Evolutionary conservation across 2,797 vertebrate genomes (phyloP), one percentile per base, ranked within the genome.

Genomic region (Scleropages formosus): DNA sequence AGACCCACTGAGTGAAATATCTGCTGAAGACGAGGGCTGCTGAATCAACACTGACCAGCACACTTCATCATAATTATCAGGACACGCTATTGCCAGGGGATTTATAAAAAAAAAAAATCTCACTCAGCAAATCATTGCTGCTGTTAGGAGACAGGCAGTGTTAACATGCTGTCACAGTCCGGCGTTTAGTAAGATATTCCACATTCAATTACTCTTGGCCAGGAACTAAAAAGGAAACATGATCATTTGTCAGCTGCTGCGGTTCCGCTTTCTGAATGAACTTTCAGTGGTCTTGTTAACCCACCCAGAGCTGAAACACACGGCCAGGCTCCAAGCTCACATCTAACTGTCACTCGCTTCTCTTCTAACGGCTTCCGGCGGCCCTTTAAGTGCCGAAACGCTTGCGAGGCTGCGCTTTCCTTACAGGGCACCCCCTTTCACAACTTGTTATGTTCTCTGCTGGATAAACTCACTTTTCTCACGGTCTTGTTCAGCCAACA

Each of bases 41-140:
- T 93, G 95, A 96, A 94, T 95, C 94, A 94, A 94, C 94, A 94
- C 91, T 91, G 95, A 94, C 94, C 94, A 93, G 78, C 87, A 88
- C 91, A 91, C 92, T 95, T 93, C 94, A 93, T 96, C 95, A 94
- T 94, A 94, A 96, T 95, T 94, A 96, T 93, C 91, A 92, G 89
- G 89, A 89, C 89, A 87, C 76, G 85, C 86, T 79, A 84, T 86
- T 91, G 92, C 92, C 93, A 89, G 88, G 92, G 93, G 93, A 92
- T 91, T 95, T 93, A 91, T 90, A 94, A 94, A 39, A 39, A 2
- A 39, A 39, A 39, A 39, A 93, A 91, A 90, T 89, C 91, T 87
- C 90, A 93, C 93, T 95, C 93, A 94, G 94, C 94, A 96, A 94
- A 94, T 94, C 92, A 92, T 88, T 91, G 90, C 88, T 91, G 91